Base-by-base conservation (phyloP, 1,140 invertebrate genomes). In the Drosophila erecta region DNA sequence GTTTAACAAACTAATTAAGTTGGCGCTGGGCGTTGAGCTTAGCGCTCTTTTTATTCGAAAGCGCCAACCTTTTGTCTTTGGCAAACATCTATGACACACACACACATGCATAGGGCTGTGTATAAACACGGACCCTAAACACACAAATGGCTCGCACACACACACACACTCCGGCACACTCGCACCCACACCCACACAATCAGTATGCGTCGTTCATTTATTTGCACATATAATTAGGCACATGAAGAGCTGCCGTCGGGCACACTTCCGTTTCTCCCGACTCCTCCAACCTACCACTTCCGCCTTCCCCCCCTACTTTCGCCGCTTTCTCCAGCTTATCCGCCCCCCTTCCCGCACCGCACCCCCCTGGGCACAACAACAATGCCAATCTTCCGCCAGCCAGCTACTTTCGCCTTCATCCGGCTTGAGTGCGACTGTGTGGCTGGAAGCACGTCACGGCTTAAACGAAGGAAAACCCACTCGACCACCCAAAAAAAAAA, bases 171-270 rank as follows among this genome's bases (percentile, higher is more conserved):
- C 22, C 46, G 14, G 10, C 6, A 49, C 57, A 37, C 15, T 14
- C 33, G 33, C 44, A 57, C 24, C 35, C 40, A 43, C 76, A 81
- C 71, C 62, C 65, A 83, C 49, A 69, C 81, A 85, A 85, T 85
- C 81, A 85, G 76, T 76, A 72, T 60, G 73, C 65, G 72, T 74
- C 81, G 72, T 75, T 86, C 78, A 81, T 86, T 86, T 92, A 91
- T 79, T 93, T 93, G 75, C 69, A 89, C 85, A 90, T 90, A 85
- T 89, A 89, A 89, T 89, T 84, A 89, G 84, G 76, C 80, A 73
- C 83, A 83, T 79, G 66, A 85, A 69, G 43, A 76, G 75, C 43
- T 60, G 78, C 81, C 80, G 65, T 76, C 64, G 76, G 80, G 56
- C 81, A 80, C 57, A 80, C 76, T 81, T 81, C 79, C 79, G 81